Conservation (phyloP, 2,797 vertebrate species). For the Neosalanx taihuensis region DNA sequence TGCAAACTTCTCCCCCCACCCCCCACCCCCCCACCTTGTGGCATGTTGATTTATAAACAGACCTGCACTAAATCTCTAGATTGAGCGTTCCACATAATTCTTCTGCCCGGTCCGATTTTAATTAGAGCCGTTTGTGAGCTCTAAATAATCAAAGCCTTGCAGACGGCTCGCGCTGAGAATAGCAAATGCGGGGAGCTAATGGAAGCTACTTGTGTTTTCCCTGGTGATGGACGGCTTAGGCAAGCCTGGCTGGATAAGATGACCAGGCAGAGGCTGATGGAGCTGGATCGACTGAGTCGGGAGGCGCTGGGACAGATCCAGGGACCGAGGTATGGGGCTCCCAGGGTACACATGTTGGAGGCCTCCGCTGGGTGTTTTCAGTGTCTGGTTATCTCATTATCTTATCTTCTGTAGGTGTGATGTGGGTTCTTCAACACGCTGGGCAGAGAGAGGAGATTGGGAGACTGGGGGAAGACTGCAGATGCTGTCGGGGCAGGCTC, state of each 20-base stretch:
- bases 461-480: slow-evolving; percentile 64
- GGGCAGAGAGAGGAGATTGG: slow-evolving; percentile 70
- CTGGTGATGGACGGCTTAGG: slow-evolving; percentile 60
- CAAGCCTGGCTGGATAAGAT: slow-evolving; percentile 74
- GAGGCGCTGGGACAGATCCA: slow-evolving; percentile 67
- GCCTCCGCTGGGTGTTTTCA: not conserved
- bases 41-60: slow-evolving; percentile 43
- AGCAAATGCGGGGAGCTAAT: slow-evolving; percentile 17
- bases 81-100: slow-evolving; percentile 44
- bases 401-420: slow-evolving; percentile 56
- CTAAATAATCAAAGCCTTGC: slow-evolving; percentile 50
- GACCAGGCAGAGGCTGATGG: slow-evolving; percentile 65
- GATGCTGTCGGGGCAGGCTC: slow-evolving; percentile 65
- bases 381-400: slow-evolving; percentile 10
- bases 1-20: too few relatives aligned
- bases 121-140: slow-evolving; percentile 48
- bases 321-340: slow-evolving; percentile 63
- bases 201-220: slow-evolving; percentile 26
- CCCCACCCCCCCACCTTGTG: slow-evolving; percentile 1
- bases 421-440: slow-evolving; percentile 62
- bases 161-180: slow-evolving; percentile 18
- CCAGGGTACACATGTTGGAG: not conserved
- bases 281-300: slow-evolving; percentile 67
- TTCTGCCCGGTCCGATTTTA: slow-evolving; percentile 56
- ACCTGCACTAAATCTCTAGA: slow-evolving; percentile 39